Base-by-base conservation (phyloP, 2,113 vertebrate genomes). In the Zingel zingel region DNA sequence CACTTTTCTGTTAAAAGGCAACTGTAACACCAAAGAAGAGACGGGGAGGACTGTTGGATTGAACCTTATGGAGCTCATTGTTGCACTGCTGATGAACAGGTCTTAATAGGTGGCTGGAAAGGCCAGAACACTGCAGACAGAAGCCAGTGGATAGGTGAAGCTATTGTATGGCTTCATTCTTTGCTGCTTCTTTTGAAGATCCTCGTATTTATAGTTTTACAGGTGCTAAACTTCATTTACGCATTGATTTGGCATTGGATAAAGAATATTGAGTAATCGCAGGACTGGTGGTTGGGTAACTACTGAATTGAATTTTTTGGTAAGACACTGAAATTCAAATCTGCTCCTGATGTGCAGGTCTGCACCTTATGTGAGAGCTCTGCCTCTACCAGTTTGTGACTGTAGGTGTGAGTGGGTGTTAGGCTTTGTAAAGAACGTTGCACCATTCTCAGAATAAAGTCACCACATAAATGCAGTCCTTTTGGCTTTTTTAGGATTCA, bases 341-440 rank as follows among this genome's bases (percentile, higher is more conserved):
- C 64, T 71, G 50, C 77, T 75, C 69, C 50, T 79, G 66, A 75
- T 51, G 59, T 86, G 64, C 78, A 78, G 78, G 71, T 86, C 85
- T 77, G 81, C 43, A 79, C 81, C 83, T 83, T 68, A 7, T 30
- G 59, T 39, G 27, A 27, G 81, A 87, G 73, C 87, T 81, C 74
- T 47, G 1, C 87, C 84, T 82, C 84, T 75, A 82, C 58, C 11
- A 18, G 59, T 64, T 68, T 57, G 78, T 79, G 72, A 65, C 74
- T 88, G 86, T 89, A 81, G 86, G 89, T 86, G 81, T 87, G 70
- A 86, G 91, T 92, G 74, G 88, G 89, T 74, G 81, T 81, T 57
- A 83, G 43, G 83, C 78, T 85, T 86, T 82, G 74, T 78, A 61
- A 82, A 86, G 86, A 68, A 74, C 58, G 79, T 76, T 83, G 53